Evolutionary conservation across 1,140 invertebrate genomes (phyloP), one percentile per base, ranked within the genome.

Genomic region (Hypothenemus hampei): DNA sequence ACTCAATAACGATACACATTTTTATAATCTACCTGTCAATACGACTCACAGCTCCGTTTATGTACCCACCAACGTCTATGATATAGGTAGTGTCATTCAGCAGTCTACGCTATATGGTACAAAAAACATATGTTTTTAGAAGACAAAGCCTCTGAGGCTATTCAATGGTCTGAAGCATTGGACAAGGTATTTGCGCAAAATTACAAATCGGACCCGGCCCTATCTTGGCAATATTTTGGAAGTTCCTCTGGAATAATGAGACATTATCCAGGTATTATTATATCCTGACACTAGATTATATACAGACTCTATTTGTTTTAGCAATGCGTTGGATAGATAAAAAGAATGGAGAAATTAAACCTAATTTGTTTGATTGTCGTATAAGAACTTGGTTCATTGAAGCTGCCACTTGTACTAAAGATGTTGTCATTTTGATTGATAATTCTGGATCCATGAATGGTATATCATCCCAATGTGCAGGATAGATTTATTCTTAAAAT

Each of bases 361-460:
- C 86, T 88, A 26, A 41, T 68, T 72, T 82, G 1, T 96, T 91
- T 66, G 92, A 95, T 66, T 93, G 89, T 63, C 80, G 93, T 7
- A 84, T 87, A 13, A 76, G 87, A 37, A 87, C 87, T 18, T 96
- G 93, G 92, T 99, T 96, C 70, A 95, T 98, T 56, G 89, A 97
- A 73, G 95, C 96, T 1, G 91, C 96, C 0, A 96, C 94, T 0
- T 95, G 93, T 61, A 93, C 94, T 7, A 99, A 99, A 73, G 95
- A 99, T 69, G 85, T 99, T 58, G 82, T 99, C 16, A 96, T 99
- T 55, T 74, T 99, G 18, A 78, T 99, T 31, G 97, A 99, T 69
- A 84, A 82, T 29, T 91, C 92, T 50, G 97, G 97, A n/a, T 98
- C 95, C 10, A 99, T 99, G 97, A 88, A 85, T 16, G 97, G 97